Evolutionary conservation across 2,113 vertebrate genomes (phyloP), one percentile per base, ranked within the genome.

Genomic region (Hymenochirus boettgeri): DNA sequence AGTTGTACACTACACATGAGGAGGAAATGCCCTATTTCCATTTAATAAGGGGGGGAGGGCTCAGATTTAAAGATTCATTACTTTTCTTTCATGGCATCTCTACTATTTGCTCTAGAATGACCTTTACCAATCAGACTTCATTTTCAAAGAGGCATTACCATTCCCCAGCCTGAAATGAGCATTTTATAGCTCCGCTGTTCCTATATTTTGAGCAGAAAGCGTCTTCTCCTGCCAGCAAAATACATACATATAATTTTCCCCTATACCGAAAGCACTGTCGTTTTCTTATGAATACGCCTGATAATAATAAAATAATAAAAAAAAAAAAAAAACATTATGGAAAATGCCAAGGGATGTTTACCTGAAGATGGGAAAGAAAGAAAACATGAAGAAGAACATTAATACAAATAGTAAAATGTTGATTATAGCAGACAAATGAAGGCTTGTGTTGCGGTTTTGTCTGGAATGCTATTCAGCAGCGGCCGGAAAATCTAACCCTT

Each of bases 51-150:
- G 15, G 33, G 7, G 21, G 3, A 79, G 37, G 3, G 7, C 4
- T 7, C 13, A 57, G 70, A 61, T 62, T 75, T 22, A 22, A 1
- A 71, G 73, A 77, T 73, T 77, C 75, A 73, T 76, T 74, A 77
- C 53, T 72, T 39, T 35, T 35, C 67, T 65, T 75, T 71, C 25
- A 5, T 64, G 74, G 75, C 81, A 71, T 60, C 74, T 71, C 74
- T 33, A 46, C 0, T 0, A 72, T 73, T 73, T 71, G 21, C 62
- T 70, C 71, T 61, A 47, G 57, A 74, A 73, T 81, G 77, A 78
- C 79, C 76, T 79, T 82, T 79, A 61, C 65, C 72, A 72, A 74
- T 7, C 61, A 75, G 76, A 71, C 65, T 66, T 82, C 71, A 79
- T 80, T 81, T 77, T 73, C 69, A 75, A 0, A 7, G 72, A 53